Percentiles rank a stretch among this genome's conserved stretches.
Conservation (phyloP, 2,797 vertebrate species). For the Alectoris magna region DNA sequence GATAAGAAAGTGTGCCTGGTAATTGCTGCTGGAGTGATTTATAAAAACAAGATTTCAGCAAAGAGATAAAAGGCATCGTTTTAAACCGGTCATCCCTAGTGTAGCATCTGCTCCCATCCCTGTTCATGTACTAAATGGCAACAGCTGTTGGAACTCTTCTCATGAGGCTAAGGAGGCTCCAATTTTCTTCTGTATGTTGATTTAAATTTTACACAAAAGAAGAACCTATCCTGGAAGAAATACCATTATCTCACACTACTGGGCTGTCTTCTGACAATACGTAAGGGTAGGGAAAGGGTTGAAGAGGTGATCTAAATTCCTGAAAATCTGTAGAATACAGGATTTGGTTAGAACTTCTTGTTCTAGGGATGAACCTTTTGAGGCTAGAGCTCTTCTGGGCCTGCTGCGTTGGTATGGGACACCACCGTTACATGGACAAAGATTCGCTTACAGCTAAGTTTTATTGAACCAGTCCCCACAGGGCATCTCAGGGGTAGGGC, state of each 20-base stretch:
- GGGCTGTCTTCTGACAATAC: not conserved
- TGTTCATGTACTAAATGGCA: not conserved
- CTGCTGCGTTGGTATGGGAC: not conserved
- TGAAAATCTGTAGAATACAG: not conserved
- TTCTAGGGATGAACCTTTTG: not conserved
- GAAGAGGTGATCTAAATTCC: not conserved
- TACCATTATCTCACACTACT: not conserved
- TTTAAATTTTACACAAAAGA: constrained; percentile 4
- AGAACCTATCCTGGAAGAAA: not conserved
- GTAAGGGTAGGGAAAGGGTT: not conserved
- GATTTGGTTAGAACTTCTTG: not conserved
- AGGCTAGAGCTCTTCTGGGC: not conserved
- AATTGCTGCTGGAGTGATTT: not conserved
- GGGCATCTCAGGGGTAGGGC: not conserved
- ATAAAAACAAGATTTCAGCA: not conserved
- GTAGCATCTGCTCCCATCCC: not conserved
- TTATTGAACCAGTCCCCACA: not conserved
- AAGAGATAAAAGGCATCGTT: not conserved
- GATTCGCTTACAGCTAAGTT: not conserved
- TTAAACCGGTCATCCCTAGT: not conserved
- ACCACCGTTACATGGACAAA: not conserved
- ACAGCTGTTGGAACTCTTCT: not conserved
- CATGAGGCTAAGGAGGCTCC: not conserved
- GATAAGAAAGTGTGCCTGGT: not conserved
- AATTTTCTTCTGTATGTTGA: not conserved